Percentiles rank a stretch among this genome's conserved stretches.
phyloP scores from a whole-genome alignment of 2,888 invertebrate genomes.

The Ommatoiulus sabulosus region DNA sequence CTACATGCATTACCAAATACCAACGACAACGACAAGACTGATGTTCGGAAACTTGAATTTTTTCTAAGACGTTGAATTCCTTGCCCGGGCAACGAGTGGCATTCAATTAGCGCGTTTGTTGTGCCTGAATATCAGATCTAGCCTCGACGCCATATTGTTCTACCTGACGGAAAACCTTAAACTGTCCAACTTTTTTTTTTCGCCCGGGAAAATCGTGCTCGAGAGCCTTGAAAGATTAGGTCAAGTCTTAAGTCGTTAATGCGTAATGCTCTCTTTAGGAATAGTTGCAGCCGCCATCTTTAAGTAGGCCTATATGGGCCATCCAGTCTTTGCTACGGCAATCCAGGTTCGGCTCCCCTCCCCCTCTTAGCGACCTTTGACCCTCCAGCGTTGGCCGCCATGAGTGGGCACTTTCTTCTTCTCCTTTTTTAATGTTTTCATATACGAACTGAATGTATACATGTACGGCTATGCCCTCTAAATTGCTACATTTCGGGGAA shows the following conservation, averaged over 20 bases:
- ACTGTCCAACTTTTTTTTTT: not conserved
- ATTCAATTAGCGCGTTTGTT: constrained; percentile 28
- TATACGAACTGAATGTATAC: not conserved
- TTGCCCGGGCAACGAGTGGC: not conserved
- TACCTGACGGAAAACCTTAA: constrained; percentile 18
- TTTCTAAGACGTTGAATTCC: not conserved
- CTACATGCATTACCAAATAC: no score
- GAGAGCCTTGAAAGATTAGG: constrained; percentile 28
- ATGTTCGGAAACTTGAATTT: not conserved
- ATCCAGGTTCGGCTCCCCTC: not conserved
- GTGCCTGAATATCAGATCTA: not conserved
- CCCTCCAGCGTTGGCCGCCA: not conserved
- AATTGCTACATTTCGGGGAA: not conserved
- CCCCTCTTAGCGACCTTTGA: constrained; percentile 22
- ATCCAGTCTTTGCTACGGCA: not conserved
- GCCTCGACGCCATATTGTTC: constrained; percentile 34
- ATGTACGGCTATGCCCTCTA: not conserved
- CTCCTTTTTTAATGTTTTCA: not conserved
- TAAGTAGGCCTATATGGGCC: constrained; percentile 11
- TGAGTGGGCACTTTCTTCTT: constrained; percentile 20
- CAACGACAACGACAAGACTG: no score
- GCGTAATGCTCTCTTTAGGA: not conserved
- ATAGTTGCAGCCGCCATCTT: not conserved
- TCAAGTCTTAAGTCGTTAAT: not conserved
- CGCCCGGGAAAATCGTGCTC: not conserved